These are phyloP conservation scores for Polyodon spathula DNA, from an alignment of 2,113 vertebrate genomes.

Conservation along the genomic window DNA sequence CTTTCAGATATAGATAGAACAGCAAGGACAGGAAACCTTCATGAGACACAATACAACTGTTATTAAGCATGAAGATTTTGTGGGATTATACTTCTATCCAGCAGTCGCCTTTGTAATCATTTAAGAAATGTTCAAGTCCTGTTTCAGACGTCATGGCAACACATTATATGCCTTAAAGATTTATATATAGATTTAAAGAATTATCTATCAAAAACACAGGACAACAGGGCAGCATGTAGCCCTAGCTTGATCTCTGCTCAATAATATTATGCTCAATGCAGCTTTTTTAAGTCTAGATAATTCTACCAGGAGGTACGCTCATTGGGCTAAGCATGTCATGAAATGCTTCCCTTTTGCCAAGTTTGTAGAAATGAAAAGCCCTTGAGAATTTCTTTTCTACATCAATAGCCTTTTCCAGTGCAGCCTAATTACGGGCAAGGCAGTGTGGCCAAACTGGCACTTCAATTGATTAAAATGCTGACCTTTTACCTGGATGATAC, in stretches of 20 bases:
- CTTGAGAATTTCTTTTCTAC: background rate
- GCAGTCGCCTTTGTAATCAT: too few relatives aligned
- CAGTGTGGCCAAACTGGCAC: slow-evolving; percentile 6
- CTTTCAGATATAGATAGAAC: too few relatives aligned
- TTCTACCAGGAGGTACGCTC: background rate
- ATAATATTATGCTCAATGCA: background rate
- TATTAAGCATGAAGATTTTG: too few relatives aligned
- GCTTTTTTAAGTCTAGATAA: background rate
- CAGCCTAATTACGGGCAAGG: slow-evolving; percentile 4
- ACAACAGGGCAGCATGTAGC: background rate
- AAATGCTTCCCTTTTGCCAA: slow-evolving; percentile 5
- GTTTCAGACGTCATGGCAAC: too few relatives aligned
- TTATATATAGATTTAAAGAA: too few relatives aligned
- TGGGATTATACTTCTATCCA: too few relatives aligned
- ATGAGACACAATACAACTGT: too few relatives aligned
- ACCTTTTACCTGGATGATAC: background rate
- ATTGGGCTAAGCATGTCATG: background rate
- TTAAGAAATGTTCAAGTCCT: too few relatives aligned
- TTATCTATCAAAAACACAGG: background rate
- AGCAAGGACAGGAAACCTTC: too few relatives aligned
- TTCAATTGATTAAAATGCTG: slow-evolving; percentile 9
- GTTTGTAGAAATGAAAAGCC: background rate
- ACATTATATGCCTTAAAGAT: too few relatives aligned
- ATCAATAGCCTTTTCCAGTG: slow-evolving; percentile 10
- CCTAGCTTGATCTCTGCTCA: background rate